Evolutionary conservation across 30 jellyfish, hydroid and myxozoan genomes (phyloP).

Genomic region (Pelagia noctiluca): DNA sequence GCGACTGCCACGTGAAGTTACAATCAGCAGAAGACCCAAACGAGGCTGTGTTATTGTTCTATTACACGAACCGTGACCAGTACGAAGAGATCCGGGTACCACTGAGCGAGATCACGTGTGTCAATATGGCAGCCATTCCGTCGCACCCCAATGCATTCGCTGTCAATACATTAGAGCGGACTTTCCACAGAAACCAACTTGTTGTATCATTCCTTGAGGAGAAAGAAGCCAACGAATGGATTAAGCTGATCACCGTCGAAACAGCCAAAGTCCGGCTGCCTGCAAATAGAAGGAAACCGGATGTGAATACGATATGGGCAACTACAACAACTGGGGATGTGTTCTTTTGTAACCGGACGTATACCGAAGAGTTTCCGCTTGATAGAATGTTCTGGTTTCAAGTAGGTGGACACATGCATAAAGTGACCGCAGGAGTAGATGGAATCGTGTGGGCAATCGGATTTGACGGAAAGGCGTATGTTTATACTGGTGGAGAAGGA

Average conservation of each 20-base stretch:
- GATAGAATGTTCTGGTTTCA: constrained; percentile 79
- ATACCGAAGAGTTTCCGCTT: constrained; percentile 46
- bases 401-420: constrained; percentile 81
- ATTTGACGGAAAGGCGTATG: constrained; percentile 86
- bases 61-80: constrained; percentile 60
- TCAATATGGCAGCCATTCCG: constrained; percentile 52
- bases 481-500: constrained; percentile 78
- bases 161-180: constrained; percentile 63
- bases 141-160: constrained; percentile 77
- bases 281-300: constrained; percentile 7
- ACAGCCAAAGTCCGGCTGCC: constrained; percentile 54
- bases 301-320: constrained; percentile 74
- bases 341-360: constrained; percentile 55
- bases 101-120: constrained; percentile 65
- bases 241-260: constrained; percentile 48
- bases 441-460: constrained; percentile 94
- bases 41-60: constrained; percentile 50
- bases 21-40: constrained; percentile 51
- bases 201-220: constrained; percentile 73
- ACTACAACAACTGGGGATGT: constrained; percentile 83
- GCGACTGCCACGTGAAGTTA: constrained; percentile 74
- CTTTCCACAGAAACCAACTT: constrained; percentile 60
- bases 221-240: constrained; percentile 82
- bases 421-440: constrained; percentile 79
- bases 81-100: constrained; percentile 67